Base-by-base conservation (phyloP, 2,888 invertebrate species). In the Chrysodeixis includens region DNA sequence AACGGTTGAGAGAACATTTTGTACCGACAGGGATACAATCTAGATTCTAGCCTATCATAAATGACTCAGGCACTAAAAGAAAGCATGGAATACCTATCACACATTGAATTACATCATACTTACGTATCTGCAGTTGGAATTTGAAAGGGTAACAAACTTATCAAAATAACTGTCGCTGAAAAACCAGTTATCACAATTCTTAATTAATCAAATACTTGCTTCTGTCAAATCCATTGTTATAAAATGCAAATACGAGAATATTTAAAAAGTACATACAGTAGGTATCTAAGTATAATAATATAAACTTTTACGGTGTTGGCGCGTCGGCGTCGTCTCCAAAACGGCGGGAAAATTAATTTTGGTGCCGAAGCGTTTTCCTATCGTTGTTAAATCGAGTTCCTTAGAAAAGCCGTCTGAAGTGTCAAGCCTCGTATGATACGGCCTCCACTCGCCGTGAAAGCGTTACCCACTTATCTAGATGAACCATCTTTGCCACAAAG, bases 391-490 rank as follows among this genome's bases (percentile, higher is more conserved):
- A 75, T 78, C 66, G 70, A 79, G 78, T 74, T 76, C 71, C 69
- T 76, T 81, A 78, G 74, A 78, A 81, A 76, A 75, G 55, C 30
- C 40, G 70, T 67, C 64, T 71, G 72, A 49, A 78, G 73, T 75
- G 75, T 82, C 79, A 76, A 84, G 85, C 82, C 81, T 68, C 51
- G 68, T 49, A 58, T 79, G 84, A 83, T 82, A 79, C 67, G 72
- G 76, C 68, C 77, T 75, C 76, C 76, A 71, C 74, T 77, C 78
- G 73, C 75, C 77, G 74, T 90, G 90, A 92, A 93, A 91, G 93
- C 87, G 88, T 84, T 85, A 86, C 86, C 90, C 92, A 89, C 92
- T 92, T 94, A 94, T 93, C 94, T 94, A 92, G 92, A 94, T 93
- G 93, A 94, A 88, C 90, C 88, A 93, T 94, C 93, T 90, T 76